Base-by-base conservation (phyloP, 2,113 vertebrate genomes). In the Labeo rohita region DNA sequence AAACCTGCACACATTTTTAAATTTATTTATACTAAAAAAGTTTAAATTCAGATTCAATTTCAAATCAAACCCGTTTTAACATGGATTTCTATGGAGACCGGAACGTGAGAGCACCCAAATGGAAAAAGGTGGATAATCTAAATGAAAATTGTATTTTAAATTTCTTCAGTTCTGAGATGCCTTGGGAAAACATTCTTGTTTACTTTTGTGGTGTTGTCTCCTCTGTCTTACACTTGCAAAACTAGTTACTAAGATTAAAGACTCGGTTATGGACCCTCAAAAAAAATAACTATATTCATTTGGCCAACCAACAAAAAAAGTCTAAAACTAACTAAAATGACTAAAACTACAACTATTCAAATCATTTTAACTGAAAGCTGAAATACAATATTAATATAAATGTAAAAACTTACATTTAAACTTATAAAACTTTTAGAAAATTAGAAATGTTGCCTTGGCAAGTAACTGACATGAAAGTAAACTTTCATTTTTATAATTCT, bases 141-240 rank as follows among this genome's bases (percentile, higher is more conserved):
- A 61, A 13, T 54, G 13, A 3, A 77, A 77, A 18, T 23, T 77
- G 56, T 52, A 82, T 50, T 68, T 82, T 52, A 6, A 52, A 70
- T 5, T 47, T n/a, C 15, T 82, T 82, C 0, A 2, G 65, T 49
- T 50, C 13, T 2, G n/a, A 15, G 45, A 66, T 43, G n/a, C 79
- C 79, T 81, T 80, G n/a, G 49, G 43, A 80, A 28, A 68, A 82
- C 63, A 52, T 52, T 68, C 11, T 34, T 52, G 63, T 82, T 70
- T 82, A 8, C 45, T 10, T 68, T 66, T n/a, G 23, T 65, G 78
- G 21, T 45, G 36, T 80, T 5, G 16, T 21, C 76, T 39, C 5
- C 52, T 78, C 28, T 79, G 50, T 79, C 59, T 59, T 39, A 39
- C 34, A 36, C 9, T 79, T 3, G 12, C 28, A 23, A 63, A 80